Conservation (phyloP, 2,797 vertebrate genomes). For the Numenius phaeopus region DNA sequence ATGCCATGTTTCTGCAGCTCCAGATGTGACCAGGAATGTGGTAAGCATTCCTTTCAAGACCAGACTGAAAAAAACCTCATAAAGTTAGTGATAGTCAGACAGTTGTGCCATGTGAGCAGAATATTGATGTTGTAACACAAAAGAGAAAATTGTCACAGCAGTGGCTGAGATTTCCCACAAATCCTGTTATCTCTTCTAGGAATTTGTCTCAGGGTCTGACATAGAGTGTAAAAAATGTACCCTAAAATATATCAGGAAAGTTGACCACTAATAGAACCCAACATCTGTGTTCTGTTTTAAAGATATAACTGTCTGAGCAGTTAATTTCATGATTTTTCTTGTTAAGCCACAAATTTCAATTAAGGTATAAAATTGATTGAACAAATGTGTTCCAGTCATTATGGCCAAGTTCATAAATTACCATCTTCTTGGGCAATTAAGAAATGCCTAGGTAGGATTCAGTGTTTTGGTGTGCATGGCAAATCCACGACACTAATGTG, state of each 20-base stretch:
- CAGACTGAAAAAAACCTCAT: neutral
- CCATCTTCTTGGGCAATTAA: slow-evolving; percentile 74
- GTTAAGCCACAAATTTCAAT: slow-evolving; percentile 54
- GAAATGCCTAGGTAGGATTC: slow-evolving; percentile 71
- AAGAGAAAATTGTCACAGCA: neutral
- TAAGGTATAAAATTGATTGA: slow-evolving; percentile 66
- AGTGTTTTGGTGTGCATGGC: slow-evolving; percentile 70
- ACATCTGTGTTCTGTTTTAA: slow-evolving; percentile 1
- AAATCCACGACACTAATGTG: slow-evolving; percentile 77
- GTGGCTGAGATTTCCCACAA: slow-evolving; percentile 17
- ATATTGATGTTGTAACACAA: neutral
- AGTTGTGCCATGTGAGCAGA: neutral
- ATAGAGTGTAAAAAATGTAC: neutral
- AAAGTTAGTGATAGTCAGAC: neutral
- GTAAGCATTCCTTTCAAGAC: neutral
- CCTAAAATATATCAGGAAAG: slow-evolving; percentile 7
- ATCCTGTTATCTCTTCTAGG: neutral
- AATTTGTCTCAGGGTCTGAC: neutral
- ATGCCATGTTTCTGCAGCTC: neutral
- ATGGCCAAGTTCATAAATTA: slow-evolving; percentile 75
- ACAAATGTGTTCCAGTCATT: slow-evolving; percentile 61
- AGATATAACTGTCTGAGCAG: slow-evolving; percentile 26
- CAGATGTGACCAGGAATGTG: neutral
- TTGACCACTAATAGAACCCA: slow-evolving; percentile 27
- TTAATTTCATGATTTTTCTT: slow-evolving; percentile 52